Base-by-base conservation (phyloP, 2,113 vertebrate genomes). In the Sylvilagus bachmani region DNA sequence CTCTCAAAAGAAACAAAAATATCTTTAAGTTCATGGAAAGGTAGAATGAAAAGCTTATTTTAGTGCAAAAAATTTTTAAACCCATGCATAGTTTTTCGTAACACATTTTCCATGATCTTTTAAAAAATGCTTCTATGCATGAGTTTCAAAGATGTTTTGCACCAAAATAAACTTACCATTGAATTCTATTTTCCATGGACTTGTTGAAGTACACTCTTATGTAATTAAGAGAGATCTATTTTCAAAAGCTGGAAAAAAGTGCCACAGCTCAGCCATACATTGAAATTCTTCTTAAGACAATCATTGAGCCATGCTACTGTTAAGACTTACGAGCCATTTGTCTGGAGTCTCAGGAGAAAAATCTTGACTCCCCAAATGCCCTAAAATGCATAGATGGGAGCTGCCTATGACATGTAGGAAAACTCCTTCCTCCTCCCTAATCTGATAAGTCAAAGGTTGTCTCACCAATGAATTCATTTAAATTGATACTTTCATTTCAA, bases 201-300 rank as follows among this genome's bases (percentile, higher is more conserved):
- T 58, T 58, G 55, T 3, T 58, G 55, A 58, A 58, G 55, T 58
- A 19, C 16, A 24, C 10, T 86, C 55, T 64, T 2, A 58, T 21
- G 38, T 51, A 25, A 83, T 31, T 64, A 58, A 36, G 27, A 88
- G 77, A 74, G 88, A 88, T 73, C 27, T 73, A 25, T 19, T 88
- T 84, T 87, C 82, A 14, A 51, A 75, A 89, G 22, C 67, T 66
- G 31, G 70, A 92, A 49, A 64, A 38, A 86, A 92, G 67, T 61
- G 17, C 27, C 24, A 16, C 24, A 61, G 25, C 44, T 95, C 21
- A 36, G 53, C 51, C n/a, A 49, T 79, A 29, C 16, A 8, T 64
- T 79, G 22, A 73, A 55, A 51, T 67, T 69, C 55, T 82, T 64
- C 21, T 73, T 79, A 67, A 33, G 62, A 38, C 33, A 79, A 62